Conservation (phyloP, 2,888 invertebrate genomes). For the Pachymerium ferrugineum region DNA sequence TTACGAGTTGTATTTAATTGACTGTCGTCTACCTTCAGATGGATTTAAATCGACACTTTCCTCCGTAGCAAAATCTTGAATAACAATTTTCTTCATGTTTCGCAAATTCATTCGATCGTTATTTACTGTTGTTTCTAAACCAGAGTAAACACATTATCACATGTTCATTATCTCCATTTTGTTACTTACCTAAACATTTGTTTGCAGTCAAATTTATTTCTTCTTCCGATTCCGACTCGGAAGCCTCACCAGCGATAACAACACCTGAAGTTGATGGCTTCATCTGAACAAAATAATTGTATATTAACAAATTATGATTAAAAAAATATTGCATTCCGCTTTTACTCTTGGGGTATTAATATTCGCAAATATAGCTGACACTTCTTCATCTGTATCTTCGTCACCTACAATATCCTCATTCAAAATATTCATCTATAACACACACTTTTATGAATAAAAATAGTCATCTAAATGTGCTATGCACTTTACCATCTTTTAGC, state of each 20-base stretch:
- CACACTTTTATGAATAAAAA: neutral
- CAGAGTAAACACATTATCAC: neutral
- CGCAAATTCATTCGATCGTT: neutral
- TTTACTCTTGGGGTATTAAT: neutral
- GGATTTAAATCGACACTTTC: neutral
- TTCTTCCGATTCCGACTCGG: conserved; percentile 35
- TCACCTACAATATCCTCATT: neutral
- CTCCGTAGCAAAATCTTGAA: neutral
- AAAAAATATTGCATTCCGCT: neutral
- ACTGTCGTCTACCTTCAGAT: neutral
- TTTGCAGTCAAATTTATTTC: conserved; percentile 31
- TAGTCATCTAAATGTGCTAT: neutral
- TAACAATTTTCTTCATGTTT: neutral
- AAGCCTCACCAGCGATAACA: conserved; percentile 34
- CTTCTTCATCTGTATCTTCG: neutral
- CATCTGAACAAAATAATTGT: neutral
- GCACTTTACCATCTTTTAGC: neutral
- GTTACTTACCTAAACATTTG: neutral
- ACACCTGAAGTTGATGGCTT: conserved; percentile 2
- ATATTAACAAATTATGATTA: neutral
- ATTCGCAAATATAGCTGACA: neutral
- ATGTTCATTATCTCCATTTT: neutral
- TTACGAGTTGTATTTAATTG: neutral
- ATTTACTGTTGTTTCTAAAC: neutral
- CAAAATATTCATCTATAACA: neutral